Evolutionary conservation across 2,113 vertebrate species (phyloP), one percentile per base, ranked within the genome.

Genomic region (Hiodon tergisus): DNA sequence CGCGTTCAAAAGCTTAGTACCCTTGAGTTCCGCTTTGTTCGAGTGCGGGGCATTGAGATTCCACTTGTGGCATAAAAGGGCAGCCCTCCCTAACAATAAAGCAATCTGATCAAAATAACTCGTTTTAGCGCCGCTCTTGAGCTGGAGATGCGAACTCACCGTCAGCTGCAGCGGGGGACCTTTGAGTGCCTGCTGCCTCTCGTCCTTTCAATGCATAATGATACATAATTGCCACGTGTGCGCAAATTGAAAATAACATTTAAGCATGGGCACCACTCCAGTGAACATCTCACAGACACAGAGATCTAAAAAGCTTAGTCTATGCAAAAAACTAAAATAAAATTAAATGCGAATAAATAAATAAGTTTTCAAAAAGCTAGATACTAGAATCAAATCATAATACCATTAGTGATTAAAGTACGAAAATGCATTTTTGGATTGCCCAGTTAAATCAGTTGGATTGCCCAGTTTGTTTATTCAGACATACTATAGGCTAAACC

Each of bases 81-180:
- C 50, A 31, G 57, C 74, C 67, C 67, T 61, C 51, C 9, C 58
- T 67, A 63, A 69, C 67, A 61, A 76, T 70, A 67, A 61, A 53
- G 74, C 74, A 70, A 70, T 76, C 67, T 70, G 74, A 76, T 76
- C 67, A 70, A 59, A 76, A 70, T 62, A 70, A 69, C 58, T 61
- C 4, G 58, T 47, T 62, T 46, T 17, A 76, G 67, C 67, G 48
- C 50, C 17, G 66, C 74, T 62, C 74, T 70, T 31, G 14, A 69
- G 50, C 67, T 13, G 58, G 57, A 61, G 47, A 61, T 70, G 66
- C 57, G 48, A 51, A 58, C 57, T 50, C 57, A 61, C 58, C n/a
- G 54, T 61, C 74, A 17, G 74, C 65, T 17, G 67, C 16, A 48
- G 53, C n/a, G 50, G 71, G 14, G 13, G 73, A 9, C 46, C 62